Conservation (phyloP, 2,113 vertebrate species). For the Planiliza haematocheilus region DNA sequence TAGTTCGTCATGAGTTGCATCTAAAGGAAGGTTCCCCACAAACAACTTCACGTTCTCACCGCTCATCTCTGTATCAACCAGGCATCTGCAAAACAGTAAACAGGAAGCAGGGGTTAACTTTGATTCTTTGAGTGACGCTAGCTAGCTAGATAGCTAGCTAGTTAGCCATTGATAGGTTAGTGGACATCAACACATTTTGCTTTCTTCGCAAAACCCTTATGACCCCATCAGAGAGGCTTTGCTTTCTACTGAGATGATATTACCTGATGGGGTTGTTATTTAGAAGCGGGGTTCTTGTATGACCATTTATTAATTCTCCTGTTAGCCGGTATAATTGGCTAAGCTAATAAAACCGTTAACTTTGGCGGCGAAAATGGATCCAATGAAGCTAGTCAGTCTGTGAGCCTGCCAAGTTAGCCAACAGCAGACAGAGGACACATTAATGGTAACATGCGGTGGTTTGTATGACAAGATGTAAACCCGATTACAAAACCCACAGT, state of each 20-base stretch:
- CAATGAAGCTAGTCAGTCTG: not conserved
- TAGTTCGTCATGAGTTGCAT: slow-evolving; percentile 91
- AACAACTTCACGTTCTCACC: slow-evolving; percentile 90
- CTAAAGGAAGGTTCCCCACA: slow-evolving; percentile 93
- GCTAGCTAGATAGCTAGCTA: not conserved
- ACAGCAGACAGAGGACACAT: fast-evolving
- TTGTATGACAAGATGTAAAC: not conserved
- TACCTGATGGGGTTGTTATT: fast-evolving
- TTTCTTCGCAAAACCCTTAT: not conserved
- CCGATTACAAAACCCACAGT: not conserved
- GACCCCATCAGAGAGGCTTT: too few relatives aligned
- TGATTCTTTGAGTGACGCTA: too few relatives aligned
- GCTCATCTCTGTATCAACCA: slow-evolving; percentile 78
- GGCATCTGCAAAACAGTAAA: slow-evolving; percentile 67
- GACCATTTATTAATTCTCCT: too few relatives aligned
- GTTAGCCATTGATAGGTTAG: not conserved
- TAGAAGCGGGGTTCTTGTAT: not conserved
- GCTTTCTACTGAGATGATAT: fast-evolving
- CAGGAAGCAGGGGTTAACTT: not conserved
- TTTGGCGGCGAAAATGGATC: slow-evolving; percentile 15
- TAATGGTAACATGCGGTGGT: fast-evolving
- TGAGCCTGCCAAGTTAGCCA: not conserved
- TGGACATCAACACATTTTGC: not conserved
- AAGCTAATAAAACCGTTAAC: slow-evolving; percentile 22
- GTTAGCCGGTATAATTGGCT: not conserved